phyloP scores from a whole-genome alignment of 1,140 invertebrate genomes.

The Diabrotica undecimpunctata region DNA sequence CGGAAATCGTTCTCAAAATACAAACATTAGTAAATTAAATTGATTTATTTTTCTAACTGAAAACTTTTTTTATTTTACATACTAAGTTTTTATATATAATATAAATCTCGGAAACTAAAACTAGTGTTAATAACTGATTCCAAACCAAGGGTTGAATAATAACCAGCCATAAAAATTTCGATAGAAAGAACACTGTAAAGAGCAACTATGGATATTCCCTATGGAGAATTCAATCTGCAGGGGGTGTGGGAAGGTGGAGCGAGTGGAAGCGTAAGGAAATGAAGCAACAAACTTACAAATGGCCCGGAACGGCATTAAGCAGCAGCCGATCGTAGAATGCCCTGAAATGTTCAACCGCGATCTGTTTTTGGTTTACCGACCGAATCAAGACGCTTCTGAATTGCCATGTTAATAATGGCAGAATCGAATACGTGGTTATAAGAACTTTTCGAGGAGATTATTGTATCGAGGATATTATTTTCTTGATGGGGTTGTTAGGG shows the following conservation, averaged over 20 bases:
- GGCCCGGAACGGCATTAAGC: slow-evolving; percentile 41
- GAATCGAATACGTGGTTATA: slow-evolving; percentile 8
- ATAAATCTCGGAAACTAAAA: no score
- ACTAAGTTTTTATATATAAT: no score
- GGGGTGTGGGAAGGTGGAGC: slow-evolving; percentile 6
- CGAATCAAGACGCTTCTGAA: slow-evolving; percentile 33
- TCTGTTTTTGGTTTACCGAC: slow-evolving; percentile 41
- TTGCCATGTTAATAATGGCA: slow-evolving; percentile 21
- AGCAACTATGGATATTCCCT: slow-evolving; percentile 8
- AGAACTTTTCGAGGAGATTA: not conserved
- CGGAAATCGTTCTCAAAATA: no score
- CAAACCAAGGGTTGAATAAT: no score
- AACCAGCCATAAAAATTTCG: no score
- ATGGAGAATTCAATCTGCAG: slow-evolving; percentile 18
- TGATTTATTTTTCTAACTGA: no score
- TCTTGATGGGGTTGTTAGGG: no score
- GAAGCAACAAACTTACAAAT: slow-evolving; percentile 43
- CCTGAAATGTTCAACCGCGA: slow-evolving; percentile 35
- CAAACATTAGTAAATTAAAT: no score
- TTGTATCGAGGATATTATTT: no score
- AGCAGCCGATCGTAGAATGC: slow-evolving; percentile 36
- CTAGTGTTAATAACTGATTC: no score
- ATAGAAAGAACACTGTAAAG: not conserved
- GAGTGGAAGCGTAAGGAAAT: slow-evolving; percentile 31
- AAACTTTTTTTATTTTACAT: no score